phyloP scores from a whole-genome alignment of 1,140 invertebrate genomes.

The Aphidius ervi region DNA sequence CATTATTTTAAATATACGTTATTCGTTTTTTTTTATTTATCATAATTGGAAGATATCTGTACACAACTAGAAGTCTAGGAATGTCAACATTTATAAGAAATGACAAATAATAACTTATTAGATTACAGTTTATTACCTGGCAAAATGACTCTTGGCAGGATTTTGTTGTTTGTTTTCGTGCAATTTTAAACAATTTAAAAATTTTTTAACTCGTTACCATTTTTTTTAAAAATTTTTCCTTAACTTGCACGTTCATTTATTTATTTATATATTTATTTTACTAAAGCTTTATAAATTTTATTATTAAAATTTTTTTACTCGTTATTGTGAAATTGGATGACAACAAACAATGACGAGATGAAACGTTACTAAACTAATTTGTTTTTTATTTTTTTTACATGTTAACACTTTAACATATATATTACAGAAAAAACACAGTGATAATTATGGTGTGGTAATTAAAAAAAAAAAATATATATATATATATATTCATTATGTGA shows the following conservation, averaged over 20 bases:
- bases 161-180: not conserved
- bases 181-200: constrained; percentile 1
- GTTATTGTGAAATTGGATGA: constrained; percentile 39
- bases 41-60: constrained; percentile 37
- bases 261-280: constrained; percentile 6
- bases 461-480: no score
- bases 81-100: constrained; percentile 53
- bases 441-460: no score
- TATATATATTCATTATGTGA: no score
- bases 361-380: not conserved
- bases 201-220: constrained; percentile 28
- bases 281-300: not conserved
- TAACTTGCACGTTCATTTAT: constrained; percentile 17
- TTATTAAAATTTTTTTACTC: not conserved
- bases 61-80: constrained; percentile 50
- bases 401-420: no score
- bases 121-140: constrained; percentile 50
- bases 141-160: constrained; percentile 47
- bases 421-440: no score
- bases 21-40: not conserved
- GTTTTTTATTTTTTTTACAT: no score
- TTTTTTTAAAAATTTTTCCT: no score
- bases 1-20: no score
- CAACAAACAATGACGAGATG: constrained; percentile 40
- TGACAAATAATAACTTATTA: constrained; percentile 50